Conservation (phyloP, 1,140 invertebrate genomes). For the Drosophila dunni region DNA sequence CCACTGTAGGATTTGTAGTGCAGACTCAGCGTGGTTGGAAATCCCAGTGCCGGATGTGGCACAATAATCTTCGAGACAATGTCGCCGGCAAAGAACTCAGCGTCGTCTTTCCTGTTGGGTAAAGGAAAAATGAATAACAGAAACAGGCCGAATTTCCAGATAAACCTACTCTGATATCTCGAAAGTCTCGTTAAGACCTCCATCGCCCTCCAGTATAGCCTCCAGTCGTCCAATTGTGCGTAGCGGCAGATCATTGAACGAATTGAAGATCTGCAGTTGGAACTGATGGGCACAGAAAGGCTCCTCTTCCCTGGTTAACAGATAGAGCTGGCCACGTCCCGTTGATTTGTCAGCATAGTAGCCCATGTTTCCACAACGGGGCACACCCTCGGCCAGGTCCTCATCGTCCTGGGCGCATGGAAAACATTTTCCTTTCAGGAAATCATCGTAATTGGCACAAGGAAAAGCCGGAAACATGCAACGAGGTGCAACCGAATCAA, state of each 20-base stretch:
- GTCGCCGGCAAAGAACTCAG: conserved; percentile 89
- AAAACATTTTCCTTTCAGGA: conserved; percentile 87
- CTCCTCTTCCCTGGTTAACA: conserved; percentile 95
- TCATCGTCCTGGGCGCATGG: conserved; percentile 85
- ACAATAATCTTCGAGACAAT: conserved; percentile 92
- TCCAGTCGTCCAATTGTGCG: conserved; percentile 90
- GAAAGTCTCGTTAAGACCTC: conserved; percentile 94
- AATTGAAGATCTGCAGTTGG: conserved; percentile 91
- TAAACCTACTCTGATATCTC: conserved; percentile 91
- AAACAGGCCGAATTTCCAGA: too few relatives aligned
- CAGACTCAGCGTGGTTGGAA: conserved; percentile 89
- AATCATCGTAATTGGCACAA: conserved; percentile 94
- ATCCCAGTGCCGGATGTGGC: conserved; percentile 92
- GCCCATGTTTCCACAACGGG: conserved; percentile 95
- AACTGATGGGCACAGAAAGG: conserved; percentile 97
- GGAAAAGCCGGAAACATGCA: conserved; percentile 95
- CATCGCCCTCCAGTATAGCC: conserved; percentile 92
- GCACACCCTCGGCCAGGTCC: conserved; percentile 83
- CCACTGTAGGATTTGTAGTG: conserved; percentile 95
- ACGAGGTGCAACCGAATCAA: conserved; percentile 94
- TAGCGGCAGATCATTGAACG: conserved; percentile 89
- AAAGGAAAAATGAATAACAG: not conserved
- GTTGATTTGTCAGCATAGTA: conserved; percentile 94
- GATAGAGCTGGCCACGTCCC: conserved; percentile 92
- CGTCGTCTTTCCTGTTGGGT: conserved; percentile 89